Percentiles rank a stretch among this genome's conserved stretches.
Conservation (phyloP, 2,113 vertebrate species). For the Herpetotheres cachinnans region DNA sequence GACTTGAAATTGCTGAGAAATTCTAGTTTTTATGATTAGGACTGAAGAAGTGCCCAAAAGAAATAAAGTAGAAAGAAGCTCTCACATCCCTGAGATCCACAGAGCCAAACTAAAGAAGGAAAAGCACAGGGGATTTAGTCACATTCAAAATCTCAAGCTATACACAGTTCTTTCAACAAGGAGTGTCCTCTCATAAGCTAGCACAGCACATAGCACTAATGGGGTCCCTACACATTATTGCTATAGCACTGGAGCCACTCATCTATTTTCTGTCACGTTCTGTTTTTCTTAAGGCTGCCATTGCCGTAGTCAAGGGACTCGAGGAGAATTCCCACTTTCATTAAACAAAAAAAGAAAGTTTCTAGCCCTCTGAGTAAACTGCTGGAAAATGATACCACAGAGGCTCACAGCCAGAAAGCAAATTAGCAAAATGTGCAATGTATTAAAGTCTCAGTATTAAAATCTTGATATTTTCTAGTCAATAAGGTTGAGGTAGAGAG, state of each 20-base stretch:
- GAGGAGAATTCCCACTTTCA: constrained; percentile 42
- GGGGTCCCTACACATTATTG: not conserved
- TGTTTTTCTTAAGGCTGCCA: constrained; percentile 58
- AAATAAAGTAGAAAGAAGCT: constrained; percentile 26
- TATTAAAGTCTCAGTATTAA: not conserved
- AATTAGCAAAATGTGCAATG: constrained; percentile 53
- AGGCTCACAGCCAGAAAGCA: constrained; percentile 36
- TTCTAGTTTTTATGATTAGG: constrained; percentile 34
- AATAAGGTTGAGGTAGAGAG: not conserved
- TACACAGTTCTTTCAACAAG: not conserved
- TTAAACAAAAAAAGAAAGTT: constrained; percentile 30
- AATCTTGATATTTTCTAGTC: not conserved
- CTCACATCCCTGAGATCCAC: not conserved
- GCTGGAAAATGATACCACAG: constrained; percentile 49
- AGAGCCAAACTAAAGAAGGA: constrained; percentile 43
- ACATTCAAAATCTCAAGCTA: constrained; percentile 8
- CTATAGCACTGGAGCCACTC: constrained; percentile 14
- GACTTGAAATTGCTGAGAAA: constrained; percentile 34
- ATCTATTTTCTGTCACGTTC: constrained; percentile 42
- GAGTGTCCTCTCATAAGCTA: not conserved
- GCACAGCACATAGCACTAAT: not conserved
- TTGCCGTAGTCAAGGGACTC: not conserved
- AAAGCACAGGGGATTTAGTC: constrained; percentile 29
- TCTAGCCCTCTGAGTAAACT: constrained; percentile 39
- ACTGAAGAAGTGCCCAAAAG: constrained; percentile 43